phyloP scores from a whole-genome alignment of 2,888 invertebrate genomes.

The Criorhina ranunculi region DNA sequence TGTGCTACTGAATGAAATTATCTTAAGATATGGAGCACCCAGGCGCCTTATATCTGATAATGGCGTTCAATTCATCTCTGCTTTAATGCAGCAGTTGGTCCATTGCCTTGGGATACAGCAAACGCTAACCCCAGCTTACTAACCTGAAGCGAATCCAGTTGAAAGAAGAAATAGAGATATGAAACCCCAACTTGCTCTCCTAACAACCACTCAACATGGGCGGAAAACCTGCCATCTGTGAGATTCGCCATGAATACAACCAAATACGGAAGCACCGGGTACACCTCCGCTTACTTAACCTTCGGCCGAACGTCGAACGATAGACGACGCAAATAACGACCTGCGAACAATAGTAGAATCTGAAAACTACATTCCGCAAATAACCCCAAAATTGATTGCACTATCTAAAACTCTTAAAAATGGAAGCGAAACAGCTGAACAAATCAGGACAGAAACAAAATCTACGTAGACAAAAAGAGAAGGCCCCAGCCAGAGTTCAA shows the following conservation, averaged over 20 bases:
- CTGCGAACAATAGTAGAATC: constrained; percentile 2
- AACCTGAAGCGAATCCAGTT: constrained; percentile 69
- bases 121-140: constrained; percentile 63
- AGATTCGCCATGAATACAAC: constrained; percentile 26
- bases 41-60: constrained; percentile 81
- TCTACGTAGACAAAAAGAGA: neutral
- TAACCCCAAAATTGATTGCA: constrained; percentile 25
- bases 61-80: constrained; percentile 80
- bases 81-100: constrained; percentile 80
- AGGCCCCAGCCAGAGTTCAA: neutral
- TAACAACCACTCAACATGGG: neutral
- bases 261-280: constrained; percentile 5
- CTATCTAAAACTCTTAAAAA: constrained; percentile 44
- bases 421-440: constrained; percentile 45
- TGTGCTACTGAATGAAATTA: constrained; percentile 78
- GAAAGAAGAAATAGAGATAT: constrained; percentile 58
- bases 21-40: constrained; percentile 80
- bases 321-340: neutral
- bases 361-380: constrained; percentile 23
- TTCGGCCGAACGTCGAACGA: constrained; percentile 21
- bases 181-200: constrained; percentile 15
- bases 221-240: neutral
- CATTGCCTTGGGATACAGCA: constrained; percentile 64
- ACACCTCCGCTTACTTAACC: constrained; percentile 7
- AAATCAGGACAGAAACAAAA: neutral